These are phyloP conservation scores for Theretra japonica DNA, from an alignment of 2,888 invertebrate species.

Conservation along the genomic window DNA sequence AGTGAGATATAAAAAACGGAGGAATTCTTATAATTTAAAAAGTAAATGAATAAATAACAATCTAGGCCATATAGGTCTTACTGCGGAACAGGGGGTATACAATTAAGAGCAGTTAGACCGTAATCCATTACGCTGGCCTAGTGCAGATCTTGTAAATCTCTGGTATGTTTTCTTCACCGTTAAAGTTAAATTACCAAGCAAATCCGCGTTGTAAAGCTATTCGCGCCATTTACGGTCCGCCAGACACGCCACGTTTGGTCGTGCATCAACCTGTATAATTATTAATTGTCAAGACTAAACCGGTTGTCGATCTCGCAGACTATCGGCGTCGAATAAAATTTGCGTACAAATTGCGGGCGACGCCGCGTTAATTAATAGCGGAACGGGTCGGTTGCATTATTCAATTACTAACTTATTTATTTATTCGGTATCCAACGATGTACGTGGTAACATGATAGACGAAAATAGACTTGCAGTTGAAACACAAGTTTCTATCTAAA, in stretches of 20 bases:
- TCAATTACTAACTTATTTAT: neutral
- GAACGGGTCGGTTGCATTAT: neutral
- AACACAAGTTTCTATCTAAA: too few relatives aligned
- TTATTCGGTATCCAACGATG: too few relatives aligned
- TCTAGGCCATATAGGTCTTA: too few relatives aligned
- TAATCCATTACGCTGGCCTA: too few relatives aligned
- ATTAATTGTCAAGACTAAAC: conserved; percentile 2
- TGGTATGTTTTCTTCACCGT: neutral
- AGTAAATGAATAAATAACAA: too few relatives aligned
- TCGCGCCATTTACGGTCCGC: neutral
- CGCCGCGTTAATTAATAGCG: conserved; percentile 21
- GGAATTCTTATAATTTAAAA: too few relatives aligned
- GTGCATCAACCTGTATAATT: conserved; percentile 14
- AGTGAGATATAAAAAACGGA: too few relatives aligned
- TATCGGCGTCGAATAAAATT: conserved; percentile 59
- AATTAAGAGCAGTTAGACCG: too few relatives aligned
- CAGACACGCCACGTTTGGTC: neutral
- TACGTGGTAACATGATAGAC: too few relatives aligned
- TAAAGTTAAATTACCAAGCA: neutral
- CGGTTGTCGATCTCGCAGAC: conserved; percentile 12
- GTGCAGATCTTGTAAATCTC: neutral
- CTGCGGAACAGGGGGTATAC: too few relatives aligned
- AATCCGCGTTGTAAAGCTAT: neutral
- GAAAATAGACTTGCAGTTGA: too few relatives aligned
- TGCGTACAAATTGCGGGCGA: conserved; percentile 51